A percentile compares a stretch with the other conserved stretches of the same genome.
Conservation (phyloP, 2,888 invertebrate species). For the Physocephala rufipes region DNA sequence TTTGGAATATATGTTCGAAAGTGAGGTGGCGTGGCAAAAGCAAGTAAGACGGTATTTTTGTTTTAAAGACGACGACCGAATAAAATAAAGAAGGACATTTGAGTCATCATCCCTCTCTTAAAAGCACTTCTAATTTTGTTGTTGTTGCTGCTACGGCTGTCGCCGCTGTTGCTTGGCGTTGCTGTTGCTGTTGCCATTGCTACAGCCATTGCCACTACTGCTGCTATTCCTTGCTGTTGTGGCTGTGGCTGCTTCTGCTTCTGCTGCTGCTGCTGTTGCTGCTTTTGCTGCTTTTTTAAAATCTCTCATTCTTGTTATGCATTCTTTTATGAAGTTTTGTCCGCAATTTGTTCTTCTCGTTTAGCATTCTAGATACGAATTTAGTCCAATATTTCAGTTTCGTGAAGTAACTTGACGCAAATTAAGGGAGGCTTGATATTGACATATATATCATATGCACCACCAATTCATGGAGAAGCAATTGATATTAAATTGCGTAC, state of each 20-base stretch:
- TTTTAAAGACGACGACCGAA: constrained; percentile 14
- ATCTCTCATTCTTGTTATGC: constrained; percentile 24
- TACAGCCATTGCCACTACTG: too few species aligned
- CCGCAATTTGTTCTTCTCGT: constrained; percentile 38
- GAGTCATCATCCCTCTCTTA: constrained; percentile 47
- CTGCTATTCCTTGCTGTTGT: too few species aligned
- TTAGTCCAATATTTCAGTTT: constrained; percentile 40
- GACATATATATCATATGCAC: neutral
- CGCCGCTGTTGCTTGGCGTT: neutral
- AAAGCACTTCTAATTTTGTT: constrained; percentile 27
- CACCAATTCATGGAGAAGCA: neutral
- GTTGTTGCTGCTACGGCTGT: neutral
- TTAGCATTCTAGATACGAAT: constrained; percentile 31
- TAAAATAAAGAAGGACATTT: constrained; percentile 54
- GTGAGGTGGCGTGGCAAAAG: neutral
- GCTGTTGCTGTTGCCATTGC: constrained; percentile 13
- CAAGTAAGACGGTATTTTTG: neutral
- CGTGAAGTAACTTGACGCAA: constrained; percentile 37
- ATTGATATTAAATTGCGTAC: too few species aligned
- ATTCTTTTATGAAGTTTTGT: constrained; percentile 38
- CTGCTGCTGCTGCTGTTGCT: constrained; percentile 8
- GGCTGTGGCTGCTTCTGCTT: neutral
- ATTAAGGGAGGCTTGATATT: neutral
- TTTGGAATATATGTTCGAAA: neutral
- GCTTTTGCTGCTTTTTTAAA: constrained; percentile 25